phyloP scores from a whole-genome alignment of 2,888 invertebrate species.

The Micropterix aruncella region DNA sequence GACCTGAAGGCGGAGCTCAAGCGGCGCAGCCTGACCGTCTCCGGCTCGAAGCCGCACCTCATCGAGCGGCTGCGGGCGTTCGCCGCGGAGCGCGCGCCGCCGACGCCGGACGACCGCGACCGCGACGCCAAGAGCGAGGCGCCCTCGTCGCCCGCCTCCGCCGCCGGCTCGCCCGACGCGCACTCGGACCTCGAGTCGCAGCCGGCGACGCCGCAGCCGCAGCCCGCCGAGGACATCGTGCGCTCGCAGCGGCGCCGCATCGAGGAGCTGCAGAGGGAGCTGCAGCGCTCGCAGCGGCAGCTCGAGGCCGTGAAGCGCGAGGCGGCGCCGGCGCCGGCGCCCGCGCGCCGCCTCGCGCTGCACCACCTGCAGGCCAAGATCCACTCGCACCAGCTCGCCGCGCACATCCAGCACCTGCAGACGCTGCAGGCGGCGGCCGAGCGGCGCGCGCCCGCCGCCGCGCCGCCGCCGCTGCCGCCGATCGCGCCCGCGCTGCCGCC shows the following conservation, averaged over 20 bases:
- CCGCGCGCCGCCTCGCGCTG: conserved; percentile 29
- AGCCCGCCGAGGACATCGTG: conserved; percentile 54
- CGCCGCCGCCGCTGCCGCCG: conserved; percentile 17
- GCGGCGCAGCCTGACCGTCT: conserved; percentile 85
- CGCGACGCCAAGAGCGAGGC: conserved; percentile 21
- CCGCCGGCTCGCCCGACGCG: conserved; percentile 22
- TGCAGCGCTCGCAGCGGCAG: conserved; percentile 65
- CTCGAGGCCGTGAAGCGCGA: conserved; percentile 52
- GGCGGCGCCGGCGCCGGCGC: conserved; percentile 34
- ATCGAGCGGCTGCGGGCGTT: conserved; percentile 81
- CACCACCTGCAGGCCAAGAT: conserved; percentile 58
- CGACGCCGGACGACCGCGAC: conserved; percentile 26
- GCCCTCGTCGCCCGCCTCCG: conserved; percentile 16
- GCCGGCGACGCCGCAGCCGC: conserved; percentile 19
- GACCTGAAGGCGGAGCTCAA: conserved; percentile 91
- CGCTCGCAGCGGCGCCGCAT: conserved; percentile 75
- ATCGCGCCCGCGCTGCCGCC: conserved; percentile 28
- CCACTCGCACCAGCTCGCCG: conserved; percentile 41
- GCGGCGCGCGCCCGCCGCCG: conserved; percentile 14
- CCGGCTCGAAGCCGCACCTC: conserved; percentile 89
- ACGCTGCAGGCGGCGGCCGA: conserved; percentile 31
- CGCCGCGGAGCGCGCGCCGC: conserved; percentile 32
- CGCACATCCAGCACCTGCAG: conserved; percentile 44
- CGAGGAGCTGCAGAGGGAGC: conserved; percentile 71
- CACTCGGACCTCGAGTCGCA: conserved; percentile 22